Percentiles rank a stretch among this genome's conserved stretches.
These are phyloP conservation scores for Xiphophorus hellerii DNA, from an alignment of 2,113 vertebrate genomes.

Conservation along the genomic window DNA sequence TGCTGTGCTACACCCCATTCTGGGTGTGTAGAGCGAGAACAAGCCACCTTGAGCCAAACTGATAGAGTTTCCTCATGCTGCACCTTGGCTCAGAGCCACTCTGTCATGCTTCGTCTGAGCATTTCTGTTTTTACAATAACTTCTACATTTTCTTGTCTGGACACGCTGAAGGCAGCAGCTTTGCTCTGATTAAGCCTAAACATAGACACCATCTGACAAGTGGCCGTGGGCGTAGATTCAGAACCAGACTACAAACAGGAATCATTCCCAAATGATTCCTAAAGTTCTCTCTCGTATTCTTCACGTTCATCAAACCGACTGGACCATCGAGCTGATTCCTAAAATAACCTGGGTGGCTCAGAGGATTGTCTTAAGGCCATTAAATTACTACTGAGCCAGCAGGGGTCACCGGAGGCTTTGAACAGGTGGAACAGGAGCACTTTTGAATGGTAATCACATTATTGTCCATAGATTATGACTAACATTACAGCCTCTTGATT, in stretches of 20 bases:
- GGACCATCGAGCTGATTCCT: slow-evolving; percentile 32
- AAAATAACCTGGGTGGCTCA: slow-evolving; percentile 69
- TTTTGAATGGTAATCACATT: slow-evolving; percentile 48
- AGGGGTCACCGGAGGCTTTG: slow-evolving; percentile 27
- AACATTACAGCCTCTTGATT: slow-evolving; percentile 14
- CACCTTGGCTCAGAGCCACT: slow-evolving; percentile 52
- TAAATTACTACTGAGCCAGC: slow-evolving; percentile 69
- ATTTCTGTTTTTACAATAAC: slow-evolving; percentile 35
- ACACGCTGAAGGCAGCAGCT: slow-evolving; percentile 26
- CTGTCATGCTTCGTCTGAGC: slow-evolving; percentile 15
- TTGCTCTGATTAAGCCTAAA: neutral
- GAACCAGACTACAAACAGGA: neutral
- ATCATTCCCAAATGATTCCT: neutral
- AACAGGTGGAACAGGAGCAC: slow-evolving; percentile 17
- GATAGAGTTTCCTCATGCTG: slow-evolving; percentile 47
- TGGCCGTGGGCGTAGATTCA: neutral
- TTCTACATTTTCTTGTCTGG: slow-evolving; percentile 38
- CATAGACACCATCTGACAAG: neutral
- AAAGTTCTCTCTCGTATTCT: neutral
- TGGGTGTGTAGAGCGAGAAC: slow-evolving; percentile 13
- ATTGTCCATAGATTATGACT: slow-evolving; percentile 40
- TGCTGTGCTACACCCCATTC: slow-evolving; percentile 35
- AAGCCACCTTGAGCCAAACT: slow-evolving; percentile 27
- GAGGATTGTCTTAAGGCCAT: slow-evolving; percentile 77
- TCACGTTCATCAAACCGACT: slow-evolving; percentile 36